A percentile compares a stretch with the other conserved stretches of the same genome.
These are phyloP conservation scores for Eurytoma adleriae DNA, from an alignment of 2,888 invertebrate species.

Conservation along the genomic window DNA sequence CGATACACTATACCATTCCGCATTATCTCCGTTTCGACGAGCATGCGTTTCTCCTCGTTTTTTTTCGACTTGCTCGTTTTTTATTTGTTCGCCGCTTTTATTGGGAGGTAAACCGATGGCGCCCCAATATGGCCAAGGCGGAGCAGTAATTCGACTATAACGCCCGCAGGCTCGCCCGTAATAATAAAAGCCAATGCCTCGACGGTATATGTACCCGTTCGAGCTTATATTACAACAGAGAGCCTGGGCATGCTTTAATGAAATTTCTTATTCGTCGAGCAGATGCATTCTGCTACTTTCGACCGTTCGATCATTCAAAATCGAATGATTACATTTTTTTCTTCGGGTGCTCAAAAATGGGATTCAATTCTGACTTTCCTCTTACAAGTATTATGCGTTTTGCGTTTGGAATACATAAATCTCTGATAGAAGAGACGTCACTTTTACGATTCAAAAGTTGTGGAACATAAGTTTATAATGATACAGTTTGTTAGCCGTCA, in stretches of 20 bases:
- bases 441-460: no score
- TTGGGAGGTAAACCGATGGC: slow-evolving; percentile 31
- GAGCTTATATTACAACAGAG: not conserved
- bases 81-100: slow-evolving; percentile 32
- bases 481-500: no score
- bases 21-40: slow-evolving; percentile 39
- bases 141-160: slow-evolving; percentile 37
- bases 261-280: slow-evolving; percentile 14
- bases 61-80: not conserved
- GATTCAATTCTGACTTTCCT: no score
- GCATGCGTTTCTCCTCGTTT: slow-evolving; percentile 6
- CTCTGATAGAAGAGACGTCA: no score
- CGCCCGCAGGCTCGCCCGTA: not conserved
- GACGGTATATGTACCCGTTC: not conserved
- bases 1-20: slow-evolving; percentile 26
- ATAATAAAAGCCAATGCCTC: slow-evolving; percentile 45
- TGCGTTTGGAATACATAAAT: no score
- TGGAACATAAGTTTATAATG: no score
- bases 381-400: no score
- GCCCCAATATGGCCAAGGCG: slow-evolving; percentile 15
- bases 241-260: slow-evolving; percentile 4
- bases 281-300: no score
- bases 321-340: no score
- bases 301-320: no score
- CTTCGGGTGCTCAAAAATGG: no score